Evolutionary conservation across 1,140 invertebrate genomes (phyloP), one percentile per base, ranked within the genome.

Genomic region (Aphelinus atriplicis): DNA sequence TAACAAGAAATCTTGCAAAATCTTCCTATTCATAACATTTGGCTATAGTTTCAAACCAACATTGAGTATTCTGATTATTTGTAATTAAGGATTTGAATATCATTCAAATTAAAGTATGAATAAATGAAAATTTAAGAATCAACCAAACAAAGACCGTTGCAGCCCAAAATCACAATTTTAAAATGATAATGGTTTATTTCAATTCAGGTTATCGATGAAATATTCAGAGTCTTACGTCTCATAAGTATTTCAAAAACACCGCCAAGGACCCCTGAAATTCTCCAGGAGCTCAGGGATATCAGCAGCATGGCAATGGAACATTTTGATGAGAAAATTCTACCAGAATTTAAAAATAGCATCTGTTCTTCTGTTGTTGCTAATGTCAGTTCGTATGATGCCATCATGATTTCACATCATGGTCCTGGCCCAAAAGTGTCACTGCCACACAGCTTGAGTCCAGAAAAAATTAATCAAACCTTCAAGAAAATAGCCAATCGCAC

Each of bases 301-400:
- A 97, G 95, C 9, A 97, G 95, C 47, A 98, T 98, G 96, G 96
- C 96, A 1, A 98, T 97, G 90, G 96, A 98, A 83, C 95, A 98
- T 86, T 98, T 98, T 88, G 96, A 97, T 84, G 96, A 98, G 79
- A 93, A 96, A 82, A 95, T 98, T 78, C 86, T 92, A 62, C 93
- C 93, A 47, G 82, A 84, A 61, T 79, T 91, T 5, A 89, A 88
- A 71, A 82, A 87, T 26, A 88, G 79, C 71, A 81, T 87, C 67
- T 84, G 82, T 58, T 80, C 84, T 3, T 85, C 86, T 3, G 80
- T 86, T 7, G 82, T 84, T 4, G 83, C 81, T 47, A 84, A 83
- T 74, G 81, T 83, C 2, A 82, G 79, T 56, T 79, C 84, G 1
- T 88, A 85, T 9, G 85, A 87, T 60, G 84, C 81, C 73, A 61